These are phyloP conservation scores for Pycnomerus fuliginosus DNA, from an alignment of 2,888 invertebrate genomes.

Conservation along the genomic window DNA sequence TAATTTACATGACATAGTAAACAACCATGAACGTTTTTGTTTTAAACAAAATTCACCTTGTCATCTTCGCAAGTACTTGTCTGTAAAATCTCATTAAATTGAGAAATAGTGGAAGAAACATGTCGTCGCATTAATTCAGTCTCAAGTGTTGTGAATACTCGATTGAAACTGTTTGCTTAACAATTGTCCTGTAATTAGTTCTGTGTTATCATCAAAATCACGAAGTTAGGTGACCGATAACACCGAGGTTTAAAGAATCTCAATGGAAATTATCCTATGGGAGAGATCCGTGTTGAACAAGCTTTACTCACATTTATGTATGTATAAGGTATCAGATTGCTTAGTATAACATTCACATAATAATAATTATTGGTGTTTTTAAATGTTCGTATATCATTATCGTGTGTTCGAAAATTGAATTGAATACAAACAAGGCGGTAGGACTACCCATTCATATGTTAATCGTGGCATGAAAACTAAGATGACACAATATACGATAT, in stretches of 20 bases:
- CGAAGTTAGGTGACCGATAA: too few species aligned
- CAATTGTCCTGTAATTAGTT: too few species aligned
- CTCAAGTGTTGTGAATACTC: too few species aligned
- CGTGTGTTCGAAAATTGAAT: slow-evolving; percentile 35
- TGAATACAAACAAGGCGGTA: slow-evolving; percentile 29
- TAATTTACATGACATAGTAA: slow-evolving; percentile 20
- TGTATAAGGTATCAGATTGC: slow-evolving; percentile 28
- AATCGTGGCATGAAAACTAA: slow-evolving; percentile 29
- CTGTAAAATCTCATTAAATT: too few species aligned
- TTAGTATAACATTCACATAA: slow-evolving; percentile 15
- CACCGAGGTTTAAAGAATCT: too few species aligned
- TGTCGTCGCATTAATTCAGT: too few species aligned
- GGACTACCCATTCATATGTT: slow-evolving; percentile 35
- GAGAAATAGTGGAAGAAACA: too few species aligned
- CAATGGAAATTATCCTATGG: too few species aligned
- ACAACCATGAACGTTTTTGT: slow-evolving; percentile 10
- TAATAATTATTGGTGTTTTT: slow-evolving; percentile 13
- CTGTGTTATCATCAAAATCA: too few species aligned
- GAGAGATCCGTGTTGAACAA: slow-evolving; percentile 5
- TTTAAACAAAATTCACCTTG: slow-evolving; percentile 8
- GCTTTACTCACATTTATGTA: slow-evolving; percentile 27
- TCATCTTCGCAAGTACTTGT: slow-evolving; percentile 15
- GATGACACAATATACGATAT: slow-evolving; percentile 25
- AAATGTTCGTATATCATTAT: slow-evolving; percentile 35
- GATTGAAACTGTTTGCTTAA: too few species aligned